Evolutionary conservation across 2,113 vertebrate genomes (phyloP).

Genomic region (Corynorhinus townsendii): DNA sequence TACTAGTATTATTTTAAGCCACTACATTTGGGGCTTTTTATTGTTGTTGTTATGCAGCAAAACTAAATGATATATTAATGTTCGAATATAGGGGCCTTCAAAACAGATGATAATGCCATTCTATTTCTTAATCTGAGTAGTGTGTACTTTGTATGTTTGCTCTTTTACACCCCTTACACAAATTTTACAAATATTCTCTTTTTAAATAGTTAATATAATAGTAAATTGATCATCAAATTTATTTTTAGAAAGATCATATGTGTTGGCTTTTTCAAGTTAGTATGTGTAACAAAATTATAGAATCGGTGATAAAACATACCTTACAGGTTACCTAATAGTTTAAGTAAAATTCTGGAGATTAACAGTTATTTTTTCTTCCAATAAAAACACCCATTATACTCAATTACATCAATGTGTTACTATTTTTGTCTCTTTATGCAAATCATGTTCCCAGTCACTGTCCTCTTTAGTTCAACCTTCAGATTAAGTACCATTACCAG

Average conservation of each 20-base stretch:
- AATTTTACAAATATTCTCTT: background rate
- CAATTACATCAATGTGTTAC: background rate
- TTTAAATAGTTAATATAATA: background rate
- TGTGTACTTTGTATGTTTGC: background rate
- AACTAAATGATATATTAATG: background rate
- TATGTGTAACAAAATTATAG: background rate
- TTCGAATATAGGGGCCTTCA: background rate
- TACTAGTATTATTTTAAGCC: background rate
- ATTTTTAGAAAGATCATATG: background rate
- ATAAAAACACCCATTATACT: background rate
- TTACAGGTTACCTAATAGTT: background rate
- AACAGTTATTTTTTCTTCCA: background rate
- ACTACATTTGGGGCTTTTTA: background rate
- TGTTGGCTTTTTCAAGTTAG: background rate
- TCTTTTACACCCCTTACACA: background rate
- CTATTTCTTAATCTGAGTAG: background rate
- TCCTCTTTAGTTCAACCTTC: background rate
- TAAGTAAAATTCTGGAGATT: background rate
- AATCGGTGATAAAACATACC: background rate
- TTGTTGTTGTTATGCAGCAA: background rate
- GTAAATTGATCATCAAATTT: background rate
- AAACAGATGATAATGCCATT: background rate
- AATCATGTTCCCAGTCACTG: background rate
- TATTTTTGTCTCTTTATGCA: background rate
- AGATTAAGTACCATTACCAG: background rate